phyloP scores from a whole-genome alignment of 2,797 vertebrate species.

The Cuniculus paca region DNA sequence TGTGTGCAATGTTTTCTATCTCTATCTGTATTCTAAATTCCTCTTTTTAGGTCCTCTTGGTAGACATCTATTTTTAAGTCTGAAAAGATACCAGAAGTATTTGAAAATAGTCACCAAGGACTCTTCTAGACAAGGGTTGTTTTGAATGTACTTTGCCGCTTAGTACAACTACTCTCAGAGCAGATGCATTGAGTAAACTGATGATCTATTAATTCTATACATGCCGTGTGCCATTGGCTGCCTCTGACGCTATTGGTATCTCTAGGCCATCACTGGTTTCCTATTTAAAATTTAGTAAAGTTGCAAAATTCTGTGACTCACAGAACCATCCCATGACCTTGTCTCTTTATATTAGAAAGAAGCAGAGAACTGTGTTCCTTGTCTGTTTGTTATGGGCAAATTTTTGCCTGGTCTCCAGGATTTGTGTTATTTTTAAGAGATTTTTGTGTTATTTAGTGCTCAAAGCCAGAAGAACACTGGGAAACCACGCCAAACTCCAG shows the following conservation, averaged over 20 bases:
- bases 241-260: slow-evolving; percentile 72
- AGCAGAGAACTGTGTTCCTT: slow-evolving; percentile 7
- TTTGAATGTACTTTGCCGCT: slow-evolving; percentile 74
- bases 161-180: slow-evolving; percentile 69
- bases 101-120: slow-evolving; percentile 84
- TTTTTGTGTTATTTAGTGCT: slow-evolving; percentile 61
- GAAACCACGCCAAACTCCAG: slow-evolving; percentile 1
- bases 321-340: slow-evolving; percentile 52
- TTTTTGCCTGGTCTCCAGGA: background rate
- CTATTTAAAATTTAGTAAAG: slow-evolving; percentile 70
- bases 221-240: slow-evolving; percentile 74
- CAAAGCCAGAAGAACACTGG: slow-evolving; percentile 56
- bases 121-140: slow-evolving; percentile 73
- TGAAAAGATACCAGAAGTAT: slow-evolving; percentile 78
- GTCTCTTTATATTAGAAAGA: slow-evolving; percentile 69
- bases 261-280: slow-evolving; percentile 69
- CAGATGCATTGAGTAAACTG: slow-evolving; percentile 61
- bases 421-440: slow-evolving; percentile 60
- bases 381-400: slow-evolving; percentile 33
- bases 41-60: slow-evolving; percentile 84
- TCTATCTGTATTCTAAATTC: slow-evolving; percentile 86
- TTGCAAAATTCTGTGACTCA: slow-evolving; percentile 55
- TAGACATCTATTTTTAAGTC: slow-evolving; percentile 84
- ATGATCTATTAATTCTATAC: slow-evolving; percentile 74
- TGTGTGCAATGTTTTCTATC: slow-evolving; percentile 80